Base-by-base conservation (phyloP, 2,113 vertebrate genomes). In the Macrotis lagotis region DNA sequence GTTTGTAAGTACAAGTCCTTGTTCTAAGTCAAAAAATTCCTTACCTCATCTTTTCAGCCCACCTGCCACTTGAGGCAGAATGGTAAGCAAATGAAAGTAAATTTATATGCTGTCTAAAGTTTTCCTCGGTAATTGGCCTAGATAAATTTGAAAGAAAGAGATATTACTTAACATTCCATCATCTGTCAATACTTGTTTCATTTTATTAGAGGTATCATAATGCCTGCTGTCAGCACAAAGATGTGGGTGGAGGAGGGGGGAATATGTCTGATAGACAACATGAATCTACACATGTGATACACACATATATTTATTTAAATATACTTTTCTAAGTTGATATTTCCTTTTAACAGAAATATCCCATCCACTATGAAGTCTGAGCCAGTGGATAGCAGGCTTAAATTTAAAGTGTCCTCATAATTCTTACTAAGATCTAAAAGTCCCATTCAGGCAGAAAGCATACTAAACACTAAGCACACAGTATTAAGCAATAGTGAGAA, bases 321-420 rank as follows among this genome's bases (percentile, higher is more conserved):
- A 51, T 50, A 90, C 55, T 83, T 96, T 37, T 3, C 51, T 90
- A 91, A 95, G 51, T 16, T 89, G 90, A 5, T 50, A 88, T 91
- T 48, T 94, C 49, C 22, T 94, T 88, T 91, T 91, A 93, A 25
- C 92, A 91, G 66, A 50, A 92, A n/a, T 93, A 50, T 91, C 37
- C 55, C 59, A 66, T 66, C 37, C 12, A 66, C 31, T 66, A 83
- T 92, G 14, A 74, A 74, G 37, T n/a, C 14, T 53, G 66, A 93
- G 51, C 3, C 26, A 66, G 88, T 93, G 44, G 90, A 50, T 28
- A 91, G 74, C 89, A 91, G 91, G 91, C 47, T 47, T 94, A 47
- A 48, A 51, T 47, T 83, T 90, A 90, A 92, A 48, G 48, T 91
- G 28, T n/a, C n/a, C 4, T 48, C 88, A 51, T 49, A 92, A 16